Evolutionary conservation across 2,888 invertebrate species (phyloP).

Genomic region (Drosophila cognata): DNA sequence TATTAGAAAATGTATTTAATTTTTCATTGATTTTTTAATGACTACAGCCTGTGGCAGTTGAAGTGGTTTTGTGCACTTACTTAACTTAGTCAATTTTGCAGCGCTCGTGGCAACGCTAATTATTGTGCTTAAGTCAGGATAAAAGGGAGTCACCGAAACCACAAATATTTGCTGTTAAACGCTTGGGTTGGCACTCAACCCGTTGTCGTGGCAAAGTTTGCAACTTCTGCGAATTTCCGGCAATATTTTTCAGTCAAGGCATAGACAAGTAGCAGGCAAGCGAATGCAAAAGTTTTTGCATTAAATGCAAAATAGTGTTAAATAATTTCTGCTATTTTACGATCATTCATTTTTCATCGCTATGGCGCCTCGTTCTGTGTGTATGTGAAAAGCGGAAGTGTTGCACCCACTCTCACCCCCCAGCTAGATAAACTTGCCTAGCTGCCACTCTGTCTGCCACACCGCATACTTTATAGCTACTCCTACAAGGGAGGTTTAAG

Average conservation of each 20-base stretch:
- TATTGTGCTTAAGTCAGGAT: constrained; percentile 22
- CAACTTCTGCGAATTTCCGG: constrained; percentile 73
- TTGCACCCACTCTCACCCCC: constrained; percentile 6
- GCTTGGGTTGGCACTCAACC: constrained; percentile 61
- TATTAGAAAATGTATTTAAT: constrained; percentile 10
- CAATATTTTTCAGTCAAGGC: constrained; percentile 61
- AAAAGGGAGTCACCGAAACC: constrained; percentile 37
- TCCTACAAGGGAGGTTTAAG: constrained; percentile 28
- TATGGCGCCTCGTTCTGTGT: constrained; percentile 39
- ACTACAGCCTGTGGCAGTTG: neutral
- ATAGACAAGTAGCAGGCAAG: constrained; percentile 32
- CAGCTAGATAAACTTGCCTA: constrained; percentile 6
- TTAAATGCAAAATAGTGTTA: constrained; percentile 78
- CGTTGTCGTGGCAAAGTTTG: constrained; percentile 60
- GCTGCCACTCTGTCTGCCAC: constrained; percentile 38
- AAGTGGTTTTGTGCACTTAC: neutral
- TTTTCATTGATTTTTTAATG: neutral
- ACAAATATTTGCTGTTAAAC: constrained; percentile 62
- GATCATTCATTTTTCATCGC: constrained; percentile 65
- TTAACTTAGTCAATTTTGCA: constrained; percentile 3
- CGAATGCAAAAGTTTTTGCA: constrained; percentile 68
- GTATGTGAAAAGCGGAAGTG: constrained; percentile 55
- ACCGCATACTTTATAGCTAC: constrained; percentile 64
- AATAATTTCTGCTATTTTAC: constrained; percentile 75
- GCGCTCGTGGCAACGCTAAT: constrained; percentile 36